phyloP scores from a whole-genome alignment of 2,888 invertebrate genomes.

The Linnaemya vulpina region DNA sequence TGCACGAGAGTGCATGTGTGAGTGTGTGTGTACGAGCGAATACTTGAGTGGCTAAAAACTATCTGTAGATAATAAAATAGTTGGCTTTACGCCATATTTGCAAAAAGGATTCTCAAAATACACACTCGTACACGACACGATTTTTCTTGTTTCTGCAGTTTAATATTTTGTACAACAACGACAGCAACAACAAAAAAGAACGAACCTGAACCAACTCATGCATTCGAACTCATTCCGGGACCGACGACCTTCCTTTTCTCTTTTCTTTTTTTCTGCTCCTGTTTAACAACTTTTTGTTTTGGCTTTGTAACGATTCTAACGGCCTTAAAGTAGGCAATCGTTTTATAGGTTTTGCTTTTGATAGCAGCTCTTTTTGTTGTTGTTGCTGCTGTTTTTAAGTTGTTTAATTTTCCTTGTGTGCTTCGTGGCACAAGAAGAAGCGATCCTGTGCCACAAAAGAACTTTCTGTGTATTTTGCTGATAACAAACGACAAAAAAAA shows the following conservation, averaged over 20 bases:
- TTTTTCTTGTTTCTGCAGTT: not conserved
- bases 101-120: conserved; percentile 61
- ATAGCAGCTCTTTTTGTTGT: conserved; percentile 35
- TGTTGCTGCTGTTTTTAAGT: conserved; percentile 14
- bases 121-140: no score
- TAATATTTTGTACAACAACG: not conserved
- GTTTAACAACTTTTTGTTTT: conserved; percentile 35
- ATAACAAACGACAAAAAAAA: no score
- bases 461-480: conserved; percentile 8
- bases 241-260: not conserved
- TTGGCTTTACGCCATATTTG: conserved; percentile 69
- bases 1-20: not conserved
- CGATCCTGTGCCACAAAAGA: not conserved
- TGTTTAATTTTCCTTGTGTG: conserved; percentile 43
- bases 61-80: conserved; percentile 63
- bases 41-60: conserved; percentile 30
- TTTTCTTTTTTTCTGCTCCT: not conserved
- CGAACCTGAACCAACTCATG: not conserved
- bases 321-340: conserved; percentile 69
- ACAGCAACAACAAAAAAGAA: no score
- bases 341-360: conserved; percentile 39
- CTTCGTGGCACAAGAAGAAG: not conserved
- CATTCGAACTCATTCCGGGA: conserved; percentile 8
- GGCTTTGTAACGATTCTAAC: conserved; percentile 55
- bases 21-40: conserved; percentile 3